phyloP scores from a whole-genome alignment of 2,113 vertebrate genomes.

The Gnathonemus echidnorhynchus region DNA sequence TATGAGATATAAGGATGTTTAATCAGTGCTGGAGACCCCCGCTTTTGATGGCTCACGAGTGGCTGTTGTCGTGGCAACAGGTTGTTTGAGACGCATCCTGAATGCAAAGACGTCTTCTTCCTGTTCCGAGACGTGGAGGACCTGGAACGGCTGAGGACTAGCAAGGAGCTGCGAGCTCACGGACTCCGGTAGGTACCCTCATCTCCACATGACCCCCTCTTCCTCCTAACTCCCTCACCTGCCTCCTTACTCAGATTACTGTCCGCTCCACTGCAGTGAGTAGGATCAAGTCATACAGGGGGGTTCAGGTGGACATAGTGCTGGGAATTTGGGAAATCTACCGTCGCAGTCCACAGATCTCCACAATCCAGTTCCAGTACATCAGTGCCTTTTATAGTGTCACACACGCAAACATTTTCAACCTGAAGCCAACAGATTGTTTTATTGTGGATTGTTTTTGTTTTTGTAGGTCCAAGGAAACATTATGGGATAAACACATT shows the following conservation, averaged over 20 bases:
- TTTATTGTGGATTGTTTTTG: background rate
- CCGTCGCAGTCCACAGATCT: background rate
- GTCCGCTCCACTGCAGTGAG: background rate
- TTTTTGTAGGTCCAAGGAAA: background rate
- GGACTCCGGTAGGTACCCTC: conserved; percentile 57
- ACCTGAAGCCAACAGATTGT: background rate
- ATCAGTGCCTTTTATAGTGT: background rate
- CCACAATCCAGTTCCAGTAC: background rate
- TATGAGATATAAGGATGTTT: conserved; percentile 22
- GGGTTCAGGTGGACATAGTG: background rate
- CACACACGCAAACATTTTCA: background rate
- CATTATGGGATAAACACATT: background rate
- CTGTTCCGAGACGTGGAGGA: conserved; percentile 68
- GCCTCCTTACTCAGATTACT: background rate
- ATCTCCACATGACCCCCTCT: no score
- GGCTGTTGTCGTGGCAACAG: conserved; percentile 52
- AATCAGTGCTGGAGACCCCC: conserved; percentile 1
- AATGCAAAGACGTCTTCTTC: conserved; percentile 73
- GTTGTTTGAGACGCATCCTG: conserved; percentile 71
- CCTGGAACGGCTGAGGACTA: conserved; percentile 60
- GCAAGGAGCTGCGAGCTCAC: conserved; percentile 61
- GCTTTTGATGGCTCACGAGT: conserved; percentile 29
- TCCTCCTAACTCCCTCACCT: background rate
- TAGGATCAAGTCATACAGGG: background rate
- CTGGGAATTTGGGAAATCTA: background rate